A percentile compares a stretch with the other conserved stretches of the same genome.
Conservation (phyloP, 1,140 invertebrate genomes). For the Pygmarrhopalites habei region DNA sequence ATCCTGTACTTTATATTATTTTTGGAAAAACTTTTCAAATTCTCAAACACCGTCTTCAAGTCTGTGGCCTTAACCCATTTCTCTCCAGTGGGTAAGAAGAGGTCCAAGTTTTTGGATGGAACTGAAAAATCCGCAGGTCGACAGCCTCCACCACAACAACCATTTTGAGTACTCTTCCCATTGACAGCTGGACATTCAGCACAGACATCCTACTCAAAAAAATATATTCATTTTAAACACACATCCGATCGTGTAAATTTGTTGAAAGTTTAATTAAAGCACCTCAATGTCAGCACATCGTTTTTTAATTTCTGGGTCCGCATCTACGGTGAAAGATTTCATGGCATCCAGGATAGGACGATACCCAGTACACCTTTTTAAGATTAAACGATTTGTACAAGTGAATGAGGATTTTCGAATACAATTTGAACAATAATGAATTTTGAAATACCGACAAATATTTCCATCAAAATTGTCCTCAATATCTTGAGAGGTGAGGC, state of each 20-base stretch:
- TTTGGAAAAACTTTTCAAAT: background rate
- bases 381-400: no score
- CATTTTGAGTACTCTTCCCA: background rate
- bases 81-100: background rate
- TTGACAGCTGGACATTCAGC: background rate
- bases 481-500: slow-evolving; percentile 33
- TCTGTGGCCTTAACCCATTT: slow-evolving; percentile 12
- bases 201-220: background rate
- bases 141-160: background rate
- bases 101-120: background rate
- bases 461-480: no score
- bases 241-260: background rate
- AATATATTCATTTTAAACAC: background rate
- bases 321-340: slow-evolving; percentile 42
- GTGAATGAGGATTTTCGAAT: no score
- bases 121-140: background rate
- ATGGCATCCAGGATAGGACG: slow-evolving; percentile 50
- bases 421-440: no score
- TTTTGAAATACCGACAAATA: slow-evolving; percentile 43
- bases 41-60: background rate
- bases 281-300: slow-evolving; percentile 7
- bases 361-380: slow-evolving; percentile 50
- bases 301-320: background rate
- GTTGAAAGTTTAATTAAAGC: background rate
- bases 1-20: slow-evolving; percentile 38